phyloP scores from a whole-genome alignment of 2,797 vertebrate species.

The Acipenser transmontanus region DNA sequence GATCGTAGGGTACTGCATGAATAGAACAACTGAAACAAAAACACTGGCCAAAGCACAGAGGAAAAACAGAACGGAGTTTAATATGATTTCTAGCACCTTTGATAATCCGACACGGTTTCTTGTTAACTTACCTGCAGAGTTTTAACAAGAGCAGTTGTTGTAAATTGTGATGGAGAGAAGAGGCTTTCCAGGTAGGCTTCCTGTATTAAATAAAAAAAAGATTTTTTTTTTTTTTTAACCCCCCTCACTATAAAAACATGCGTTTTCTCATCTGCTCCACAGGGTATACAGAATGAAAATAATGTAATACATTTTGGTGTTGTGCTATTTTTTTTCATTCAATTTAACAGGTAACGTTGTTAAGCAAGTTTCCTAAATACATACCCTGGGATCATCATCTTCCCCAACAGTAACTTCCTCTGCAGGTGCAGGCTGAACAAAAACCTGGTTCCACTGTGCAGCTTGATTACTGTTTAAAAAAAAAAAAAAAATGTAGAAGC shows the following conservation, averaged over 20 bases:
- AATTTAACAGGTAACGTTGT: not conserved
- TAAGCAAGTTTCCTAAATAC: conserved; percentile 21
- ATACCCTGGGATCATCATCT: conserved; percentile 86
- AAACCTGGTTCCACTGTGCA: conserved; percentile 91
- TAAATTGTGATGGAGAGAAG: conserved; percentile 77
- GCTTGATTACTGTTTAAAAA: conserved; percentile 64
- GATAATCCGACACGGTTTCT: not conserved
- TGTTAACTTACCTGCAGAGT: conserved; percentile 74
- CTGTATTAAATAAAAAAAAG: conserved; percentile 43
- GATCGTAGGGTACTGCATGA: too few species aligned
- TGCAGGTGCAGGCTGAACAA: conserved; percentile 78
- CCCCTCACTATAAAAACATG: too few species aligned
- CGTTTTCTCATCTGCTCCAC: too few species aligned
- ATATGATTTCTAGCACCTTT: not conserved
- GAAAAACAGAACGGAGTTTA: not conserved
- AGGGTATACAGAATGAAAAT: too few species aligned
- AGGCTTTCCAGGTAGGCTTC: conserved; percentile 81
- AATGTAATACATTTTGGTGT: too few species aligned
- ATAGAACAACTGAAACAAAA: too few species aligned
- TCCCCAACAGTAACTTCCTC: conserved; percentile 77
- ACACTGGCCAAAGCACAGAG: too few species aligned
- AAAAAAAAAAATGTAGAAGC: not conserved
- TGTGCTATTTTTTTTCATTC: not conserved
- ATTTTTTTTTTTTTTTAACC: too few species aligned
- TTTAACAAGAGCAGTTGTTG: conserved; percentile 76